Base-by-base conservation (phyloP, 2,888 invertebrate species). In the Sarcophaga variegata region DNA sequence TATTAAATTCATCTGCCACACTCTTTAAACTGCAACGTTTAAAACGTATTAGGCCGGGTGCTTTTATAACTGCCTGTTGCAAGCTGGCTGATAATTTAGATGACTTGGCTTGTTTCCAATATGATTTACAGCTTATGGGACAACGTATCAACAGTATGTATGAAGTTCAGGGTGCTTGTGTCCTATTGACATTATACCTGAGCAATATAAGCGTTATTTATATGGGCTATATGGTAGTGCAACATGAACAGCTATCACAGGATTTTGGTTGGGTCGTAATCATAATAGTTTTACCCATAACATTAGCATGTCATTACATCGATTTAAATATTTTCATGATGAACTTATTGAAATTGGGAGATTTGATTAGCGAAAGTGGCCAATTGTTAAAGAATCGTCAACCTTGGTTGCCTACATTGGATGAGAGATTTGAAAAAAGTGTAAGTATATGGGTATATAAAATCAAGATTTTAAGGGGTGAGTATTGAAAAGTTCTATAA, bases 161-260 rank as follows among this genome's bases (percentile, higher is more conserved):
- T 67, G 75, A 69, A 3, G 22, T 83, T 14, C 82, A 86, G 11
- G 79, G 71, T 59, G 70, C 71, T 22, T 82, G 82, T 45, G 37
- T 80, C 4, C 3, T 83, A 3, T 63, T 86, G 54, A 72, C 63
- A 20, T 17, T 83, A 4, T 86, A 86, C 62, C 4, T 86, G 45
- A 83, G 71, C 37, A 86, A 86, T 69, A 82, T 80, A 27, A 54
- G 22, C 22, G 66, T 80, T 20, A 49, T 82, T 10, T 85, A 82
- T 22, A 60, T 82, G 77, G 3, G 4, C 5, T 81, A 85, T 22
- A 75, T 63, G 81, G 0, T 66, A 3, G 11, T 59, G 4, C 54
- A 75, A 5, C 69, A 71, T 62, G 8, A 70, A 25, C 22, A 77
- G 0, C 12, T 82, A 11, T 63, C 62, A 2, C 3, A 49, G 3